These are phyloP conservation scores for Nemotelus pantherinus DNA, from an alignment of 2,888 invertebrate species.

Conservation along the genomic window DNA sequence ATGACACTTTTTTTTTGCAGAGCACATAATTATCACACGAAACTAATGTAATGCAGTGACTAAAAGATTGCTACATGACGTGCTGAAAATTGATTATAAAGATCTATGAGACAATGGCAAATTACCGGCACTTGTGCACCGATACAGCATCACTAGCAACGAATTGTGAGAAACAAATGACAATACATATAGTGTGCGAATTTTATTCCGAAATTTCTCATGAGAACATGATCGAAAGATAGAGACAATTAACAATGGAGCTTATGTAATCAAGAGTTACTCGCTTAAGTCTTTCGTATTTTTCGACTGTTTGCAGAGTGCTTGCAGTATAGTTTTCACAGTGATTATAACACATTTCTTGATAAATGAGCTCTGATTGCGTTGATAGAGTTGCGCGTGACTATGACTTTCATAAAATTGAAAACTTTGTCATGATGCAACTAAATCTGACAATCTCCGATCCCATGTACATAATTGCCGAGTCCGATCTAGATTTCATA, in stretches of 20 bases:
- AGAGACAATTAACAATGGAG: slow-evolving; percentile 1
- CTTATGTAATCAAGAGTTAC: slow-evolving; percentile 2
- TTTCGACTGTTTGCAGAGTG: too few relatives aligned
- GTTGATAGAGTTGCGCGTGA: too few relatives aligned
- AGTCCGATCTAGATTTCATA: too few relatives aligned
- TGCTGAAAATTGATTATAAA: slow-evolving; percentile 1
- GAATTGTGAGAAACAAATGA: slow-evolving; percentile 9
- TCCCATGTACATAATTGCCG: too few relatives aligned
- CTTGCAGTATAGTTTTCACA: too few relatives aligned
- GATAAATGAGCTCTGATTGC: too few relatives aligned
- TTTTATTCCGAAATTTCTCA: not conserved
- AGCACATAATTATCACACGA: not conserved
- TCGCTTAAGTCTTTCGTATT: slow-evolving; percentile 3
- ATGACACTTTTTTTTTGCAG: not conserved
- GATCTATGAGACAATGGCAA: not conserved
- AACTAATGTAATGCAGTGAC: not conserved
- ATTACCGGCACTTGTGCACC: not conserved
- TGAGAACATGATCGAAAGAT: slow-evolving; percentile 1
- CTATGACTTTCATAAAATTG: too few relatives aligned
- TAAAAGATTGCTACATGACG: not conserved
- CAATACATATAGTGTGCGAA: not conserved
- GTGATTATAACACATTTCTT: too few relatives aligned
- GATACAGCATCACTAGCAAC: not conserved
- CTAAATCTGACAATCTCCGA: too few relatives aligned
- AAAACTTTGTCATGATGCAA: too few relatives aligned